Evolutionary conservation across 2,888 invertebrate species (phyloP), one percentile per base, ranked within the genome.

Genomic region (Microdon myrmicae): DNA sequence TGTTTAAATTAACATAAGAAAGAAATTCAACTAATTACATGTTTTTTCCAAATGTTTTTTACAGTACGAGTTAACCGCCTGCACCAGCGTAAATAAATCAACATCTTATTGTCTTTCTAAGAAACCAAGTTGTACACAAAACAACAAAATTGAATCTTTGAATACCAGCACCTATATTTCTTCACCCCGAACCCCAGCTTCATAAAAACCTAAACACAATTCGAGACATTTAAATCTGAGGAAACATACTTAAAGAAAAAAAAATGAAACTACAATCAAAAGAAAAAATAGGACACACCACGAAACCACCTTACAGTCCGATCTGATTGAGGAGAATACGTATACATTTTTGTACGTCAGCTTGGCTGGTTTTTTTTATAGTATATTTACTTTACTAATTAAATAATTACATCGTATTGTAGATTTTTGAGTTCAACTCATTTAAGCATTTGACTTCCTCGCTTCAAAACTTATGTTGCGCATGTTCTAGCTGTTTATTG

Each of bases 31-130:
- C 60, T 56, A 67, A 67, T 67, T 6, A 54, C 12, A 29, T 45
- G 26, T 49, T 66, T 70, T 58, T 66, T 66, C 67, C 44, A 45
- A 68, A 59, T 70, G 66, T 70, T 59, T 68, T 89, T 85, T 87
- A 79, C 92, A 92, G 92, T 92, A 90, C 91, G 92, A 86, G 90
- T 90, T 85, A 88, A 90, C 84, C 90, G 92, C 83, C 88, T 90
- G 85, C 91, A 88, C 86, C 88, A 90, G 86, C 80, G 80, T 76
- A 80, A 80, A 80, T 80, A 77, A 74, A 70, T 68, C 71, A 69
- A 71, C 69, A 68, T 64, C 69, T 67, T 71, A 68, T 68, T 68
- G 69, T 69, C 68, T 68, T 68, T 68, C 45, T 58, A 48, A 5
- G 53, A 53, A 56, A 35, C 34, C 20, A 39, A 53, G 47, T 13